Conservation (phyloP, 2,888 invertebrate species). For the Venusia cambrica region DNA sequence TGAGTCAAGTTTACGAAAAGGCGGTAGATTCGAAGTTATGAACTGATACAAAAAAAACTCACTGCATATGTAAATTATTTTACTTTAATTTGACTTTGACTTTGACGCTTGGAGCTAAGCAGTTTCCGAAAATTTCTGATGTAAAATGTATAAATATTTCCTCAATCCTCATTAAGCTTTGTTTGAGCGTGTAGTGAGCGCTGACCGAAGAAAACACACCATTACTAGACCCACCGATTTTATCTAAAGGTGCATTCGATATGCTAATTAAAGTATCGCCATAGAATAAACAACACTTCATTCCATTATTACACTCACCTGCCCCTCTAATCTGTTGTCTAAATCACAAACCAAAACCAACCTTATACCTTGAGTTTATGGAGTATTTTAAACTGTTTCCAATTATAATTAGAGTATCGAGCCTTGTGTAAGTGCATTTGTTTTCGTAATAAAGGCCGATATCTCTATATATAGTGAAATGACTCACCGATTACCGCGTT, state of each 20-base stretch:
- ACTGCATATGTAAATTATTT: too few relatives aligned
- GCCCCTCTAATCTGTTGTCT: constrained; percentile 41
- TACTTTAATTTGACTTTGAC: too few relatives aligned
- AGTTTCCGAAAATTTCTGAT: too few relatives aligned
- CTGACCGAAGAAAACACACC: constrained; percentile 23
- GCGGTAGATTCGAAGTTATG: too few relatives aligned
- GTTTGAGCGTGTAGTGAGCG: not conserved
- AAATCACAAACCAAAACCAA: constrained; percentile 13
- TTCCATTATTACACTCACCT: constrained; percentile 62
- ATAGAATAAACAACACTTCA: constrained; percentile 10
- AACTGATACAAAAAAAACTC: too few relatives aligned
- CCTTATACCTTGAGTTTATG: constrained; percentile 32
- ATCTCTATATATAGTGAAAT: constrained; percentile 41
- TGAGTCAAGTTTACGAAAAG: too few relatives aligned
- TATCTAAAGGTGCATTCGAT: constrained; percentile 43
- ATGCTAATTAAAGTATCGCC: constrained; percentile 56
- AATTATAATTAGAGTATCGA: constrained; percentile 34
- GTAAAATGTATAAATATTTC: too few relatives aligned
- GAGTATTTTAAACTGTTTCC: constrained; percentile 31
- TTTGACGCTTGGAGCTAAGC: too few relatives aligned
- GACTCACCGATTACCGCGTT: constrained; percentile 69
- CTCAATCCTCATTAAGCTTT: not conserved
- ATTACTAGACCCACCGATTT: constrained; percentile 39
- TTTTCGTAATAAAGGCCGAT: constrained; percentile 67
- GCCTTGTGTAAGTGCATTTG: constrained; percentile 64